Evolutionary conservation across 2,113 vertebrate genomes (phyloP), one percentile per base, ranked within the genome.

Genomic region (Apteryx owenii): DNA sequence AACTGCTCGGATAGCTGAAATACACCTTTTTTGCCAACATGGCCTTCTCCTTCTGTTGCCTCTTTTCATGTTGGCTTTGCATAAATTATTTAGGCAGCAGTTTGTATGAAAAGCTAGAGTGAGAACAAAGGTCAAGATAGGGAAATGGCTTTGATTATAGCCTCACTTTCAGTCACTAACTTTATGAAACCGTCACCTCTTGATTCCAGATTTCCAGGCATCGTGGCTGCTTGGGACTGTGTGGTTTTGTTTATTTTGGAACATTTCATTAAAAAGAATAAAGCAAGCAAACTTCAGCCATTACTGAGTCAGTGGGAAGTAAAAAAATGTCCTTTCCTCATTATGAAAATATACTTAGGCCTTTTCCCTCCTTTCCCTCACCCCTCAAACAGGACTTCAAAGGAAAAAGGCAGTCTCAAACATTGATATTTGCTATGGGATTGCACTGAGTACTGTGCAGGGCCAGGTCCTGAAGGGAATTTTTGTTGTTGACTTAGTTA

Each of bases 211-310:
- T 85, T 84, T 81, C 66, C 36, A 3, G 2, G 33, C 0, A 0
- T 29, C 1, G 19, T 2, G 2, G 46, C 76, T 81, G 50, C 44
- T 56, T 65, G 64, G n/a, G 88, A 2, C 22, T 77, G 0, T 0
- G 31, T 79, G 53, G 19, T 26, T 90, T 72, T 86, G 40, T 64
- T 76, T 84, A 22, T 89, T 75, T 76, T 78, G 46, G 85, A 94
- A 86, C 3, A 25, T 44, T 90, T 90, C 16, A 36, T 93, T 91
- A 88, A 54, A 40, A 71, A 81, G 71, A 79, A 87, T 65, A 92
- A 95, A 93, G 29, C 51, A 87, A 94, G 12, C 31, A 53, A 85
- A 94, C 31, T 86, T 92, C 83, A 79, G 83, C 38, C 61, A 75
- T 86, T 92, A 71, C 38, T 3, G 2, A 23, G 53, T 72, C 38